Evolutionary conservation across 2,888 invertebrate genomes (phyloP).

Genomic region (Asteroscopus sphinx): DNA sequence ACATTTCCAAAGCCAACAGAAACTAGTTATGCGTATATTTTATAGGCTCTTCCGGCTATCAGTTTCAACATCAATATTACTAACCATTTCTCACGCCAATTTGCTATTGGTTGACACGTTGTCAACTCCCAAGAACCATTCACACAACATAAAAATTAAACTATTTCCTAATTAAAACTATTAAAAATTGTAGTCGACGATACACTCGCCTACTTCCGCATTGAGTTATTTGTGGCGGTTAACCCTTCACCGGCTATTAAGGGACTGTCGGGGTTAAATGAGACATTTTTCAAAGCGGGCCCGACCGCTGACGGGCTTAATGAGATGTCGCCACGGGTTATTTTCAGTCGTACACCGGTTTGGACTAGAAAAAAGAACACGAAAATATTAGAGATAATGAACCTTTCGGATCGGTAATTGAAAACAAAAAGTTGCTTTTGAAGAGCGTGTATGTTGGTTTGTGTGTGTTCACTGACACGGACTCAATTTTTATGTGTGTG

Average conservation of each 20-base stretch:
- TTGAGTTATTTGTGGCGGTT: constrained; percentile 86
- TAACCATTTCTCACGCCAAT: constrained; percentile 83
- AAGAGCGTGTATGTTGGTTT: constrained; percentile 31
- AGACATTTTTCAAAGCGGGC: constrained; percentile 87
- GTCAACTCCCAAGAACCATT: constrained; percentile 68
- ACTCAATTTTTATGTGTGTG: constrained; percentile 34
- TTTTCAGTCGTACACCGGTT: constrained; percentile 79
- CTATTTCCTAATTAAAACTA: constrained; percentile 89
- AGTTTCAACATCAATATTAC: constrained; percentile 64
- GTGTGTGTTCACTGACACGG: constrained; percentile 6
- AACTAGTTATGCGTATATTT: constrained; percentile 57
- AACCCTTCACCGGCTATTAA: constrained; percentile 88
- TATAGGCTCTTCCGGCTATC: constrained; percentile 61
- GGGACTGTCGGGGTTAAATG: constrained; percentile 87
- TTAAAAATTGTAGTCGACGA: constrained; percentile 81
- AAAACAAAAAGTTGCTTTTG: constrained; percentile 63
- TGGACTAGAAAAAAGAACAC: constrained; percentile 63
- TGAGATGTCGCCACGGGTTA: constrained; percentile 87
- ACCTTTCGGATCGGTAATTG: constrained; percentile 65
- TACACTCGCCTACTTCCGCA: constrained; percentile 84
- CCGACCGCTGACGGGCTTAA: constrained; percentile 84
- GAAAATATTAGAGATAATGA: constrained; percentile 67
- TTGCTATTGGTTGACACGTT: constrained; percentile 72
- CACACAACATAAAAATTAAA: constrained; percentile 84
- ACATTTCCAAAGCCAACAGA: constrained; percentile 49